Evolutionary conservation across 2,888 invertebrate species (phyloP), one percentile per base, ranked within the genome.

Genomic region (Cotesia congregata): DNA sequence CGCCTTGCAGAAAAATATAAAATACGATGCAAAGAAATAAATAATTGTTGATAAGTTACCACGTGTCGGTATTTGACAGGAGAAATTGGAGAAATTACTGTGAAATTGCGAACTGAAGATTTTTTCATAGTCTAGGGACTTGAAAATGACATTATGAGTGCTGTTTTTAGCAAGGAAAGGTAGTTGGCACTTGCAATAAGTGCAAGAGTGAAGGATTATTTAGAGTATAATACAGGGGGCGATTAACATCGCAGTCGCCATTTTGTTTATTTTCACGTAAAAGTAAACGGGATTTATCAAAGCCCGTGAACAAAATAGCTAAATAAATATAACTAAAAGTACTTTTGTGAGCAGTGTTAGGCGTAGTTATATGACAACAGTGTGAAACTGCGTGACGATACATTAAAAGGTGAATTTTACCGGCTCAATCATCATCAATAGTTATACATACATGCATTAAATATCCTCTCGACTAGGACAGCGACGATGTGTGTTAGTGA

Each of bases 241-340:
- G 76, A 76, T 64, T 69, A 68, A 73, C 68, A 40, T 72, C 50
- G 15, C 12, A 77, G 83, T 84, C 93, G 93, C 94, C 94, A 94
- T 94, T 94, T 94, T 94, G 94, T 94, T 94, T 94, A 94, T 94
- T 94, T 94, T 94, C 92, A 91, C 92, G 91, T 91, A 90, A 90
- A 91, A 84, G 83, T 72, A 65, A 64, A 72, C 65, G 65, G 72
- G 41, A 41, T 59, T n/a, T 30, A 30, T 38, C 17, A 64, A 7
- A 41, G 30, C 20, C 64, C 72, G 64, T 72, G 65, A 65, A 65
- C n/a, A 38, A 17, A 72, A 6, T 17, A 64, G 20, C 17, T 61
- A 5, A 71, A 61, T 39, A 61, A 41, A 41, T 15, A 17, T 17
- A 17, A 68, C 6, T 68, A 68, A 30, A 17, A 17, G 68, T 68